phyloP scores from a whole-genome alignment of 2,888 invertebrate genomes.

The Cantharis rufa region DNA sequence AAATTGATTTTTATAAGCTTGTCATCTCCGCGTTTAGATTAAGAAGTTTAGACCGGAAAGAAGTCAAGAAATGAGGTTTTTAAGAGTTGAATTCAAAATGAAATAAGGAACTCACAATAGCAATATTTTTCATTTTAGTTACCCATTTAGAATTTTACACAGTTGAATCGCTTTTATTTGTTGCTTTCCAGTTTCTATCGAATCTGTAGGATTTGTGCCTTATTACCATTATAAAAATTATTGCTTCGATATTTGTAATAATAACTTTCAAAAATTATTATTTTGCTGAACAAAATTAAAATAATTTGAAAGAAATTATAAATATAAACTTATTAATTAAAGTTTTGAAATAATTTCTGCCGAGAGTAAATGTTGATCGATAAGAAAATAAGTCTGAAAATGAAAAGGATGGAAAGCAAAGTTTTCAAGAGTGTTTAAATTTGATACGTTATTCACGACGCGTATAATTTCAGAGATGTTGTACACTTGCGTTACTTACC shows the following conservation, averaged over 20 bases:
- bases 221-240: background rate
- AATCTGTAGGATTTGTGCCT: background rate
- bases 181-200: background rate
- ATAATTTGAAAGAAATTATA: background rate
- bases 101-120: background rate
- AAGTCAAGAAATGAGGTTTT: background rate
- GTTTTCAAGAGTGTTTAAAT: background rate
- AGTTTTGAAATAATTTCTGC: background rate
- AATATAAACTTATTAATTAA: background rate
- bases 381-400: background rate
- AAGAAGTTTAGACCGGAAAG: background rate
- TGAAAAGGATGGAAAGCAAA: background rate
- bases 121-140: background rate
- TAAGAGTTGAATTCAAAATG: background rate
- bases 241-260: background rate
- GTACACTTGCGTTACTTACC: background rate
- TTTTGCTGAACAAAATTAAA: no score
- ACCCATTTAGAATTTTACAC: background rate
- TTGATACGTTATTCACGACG: background rate
- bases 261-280: background rate
- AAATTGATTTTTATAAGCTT: background rate
- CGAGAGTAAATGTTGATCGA: background rate
- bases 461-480: background rate
- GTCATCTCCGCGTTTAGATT: background rate
- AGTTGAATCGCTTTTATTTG: background rate